Evolutionary conservation across 2,113 vertebrate species (phyloP).

Genomic region (Halichoerus grypus): DNA sequence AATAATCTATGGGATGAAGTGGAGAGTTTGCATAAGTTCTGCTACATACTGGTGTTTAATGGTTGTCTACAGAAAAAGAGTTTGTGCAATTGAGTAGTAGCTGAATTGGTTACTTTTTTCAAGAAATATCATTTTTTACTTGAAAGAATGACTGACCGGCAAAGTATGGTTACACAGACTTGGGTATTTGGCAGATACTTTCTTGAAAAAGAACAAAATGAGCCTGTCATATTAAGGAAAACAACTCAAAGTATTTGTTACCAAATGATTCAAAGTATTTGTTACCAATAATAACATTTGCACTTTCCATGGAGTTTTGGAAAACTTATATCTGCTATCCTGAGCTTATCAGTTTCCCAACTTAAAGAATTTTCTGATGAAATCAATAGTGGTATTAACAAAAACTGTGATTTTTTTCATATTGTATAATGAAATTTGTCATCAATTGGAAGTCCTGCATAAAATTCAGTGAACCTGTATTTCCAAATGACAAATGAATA

Average conservation of each 20-base stretch:
- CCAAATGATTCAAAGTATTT: not conserved
- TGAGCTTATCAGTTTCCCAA: slow-evolving; percentile 35
- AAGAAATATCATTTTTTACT: slow-evolving; percentile 37
- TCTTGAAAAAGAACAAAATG: slow-evolving; percentile 42
- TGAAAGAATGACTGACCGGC: slow-evolving; percentile 31
- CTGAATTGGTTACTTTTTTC: slow-evolving; percentile 16
- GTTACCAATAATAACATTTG: not conserved
- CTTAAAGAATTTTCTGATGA: not conserved
- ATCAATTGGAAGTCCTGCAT: not conserved
- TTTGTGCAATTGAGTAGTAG: not conserved
- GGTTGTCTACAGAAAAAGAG: not conserved
- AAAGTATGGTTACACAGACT: slow-evolving; percentile 14
- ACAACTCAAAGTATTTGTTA: not conserved
- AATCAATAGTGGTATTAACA: slow-evolving; percentile 6
- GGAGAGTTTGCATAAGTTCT: not conserved
- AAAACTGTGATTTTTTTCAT: slow-evolving; percentile 3
- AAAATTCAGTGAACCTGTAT: slow-evolving; percentile 13
- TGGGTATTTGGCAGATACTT: slow-evolving; percentile 41
- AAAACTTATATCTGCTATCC: slow-evolving; percentile 4
- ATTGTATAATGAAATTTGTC: slow-evolving; percentile 9
- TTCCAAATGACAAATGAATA: slow-evolving; percentile 37
- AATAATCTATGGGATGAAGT: not conserved
- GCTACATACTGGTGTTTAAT: not conserved
- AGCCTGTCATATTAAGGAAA: slow-evolving; percentile 36
- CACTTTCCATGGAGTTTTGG: slow-evolving; percentile 42